Conservation (phyloP, 2,797 vertebrate genomes). For the Hypotaenidia philippensis region DNA sequence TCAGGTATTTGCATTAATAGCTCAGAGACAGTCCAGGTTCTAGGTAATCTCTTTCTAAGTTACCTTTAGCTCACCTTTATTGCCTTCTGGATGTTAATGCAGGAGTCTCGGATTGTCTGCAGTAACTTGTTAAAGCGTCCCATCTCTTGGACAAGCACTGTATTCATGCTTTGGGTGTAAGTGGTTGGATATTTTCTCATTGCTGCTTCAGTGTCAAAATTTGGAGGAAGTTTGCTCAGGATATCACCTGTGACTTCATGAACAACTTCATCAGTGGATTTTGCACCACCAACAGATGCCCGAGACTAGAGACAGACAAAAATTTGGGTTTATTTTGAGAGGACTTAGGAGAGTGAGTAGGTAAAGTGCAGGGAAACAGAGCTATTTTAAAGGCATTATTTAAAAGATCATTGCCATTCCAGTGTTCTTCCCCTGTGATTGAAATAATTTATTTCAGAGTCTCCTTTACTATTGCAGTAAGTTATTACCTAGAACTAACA, state of each 20-base stretch:
- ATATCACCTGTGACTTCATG: conserved; percentile 90
- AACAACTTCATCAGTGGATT: conserved; percentile 88
- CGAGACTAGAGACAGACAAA: conserved; percentile 78
- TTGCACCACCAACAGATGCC: conserved; percentile 82
- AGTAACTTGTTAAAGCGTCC: conserved; percentile 91
- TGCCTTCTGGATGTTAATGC: conserved; percentile 89
- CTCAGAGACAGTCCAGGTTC: background rate
- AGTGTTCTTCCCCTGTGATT: background rate
- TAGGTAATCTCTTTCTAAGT: background rate
- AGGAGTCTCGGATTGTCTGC: conserved; percentile 84
- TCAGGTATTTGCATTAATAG: background rate
- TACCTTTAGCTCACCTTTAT: conserved; percentile 83
- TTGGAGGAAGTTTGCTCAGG: conserved; percentile 86
- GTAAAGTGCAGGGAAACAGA: background rate
- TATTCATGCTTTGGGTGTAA: conserved; percentile 93
- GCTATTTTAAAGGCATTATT: background rate
- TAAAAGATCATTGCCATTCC: background rate
- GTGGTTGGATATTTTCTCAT: conserved; percentile 88
- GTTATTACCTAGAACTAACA: background rate
- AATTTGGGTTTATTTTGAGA: background rate
- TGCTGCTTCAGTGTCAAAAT: conserved; percentile 87
- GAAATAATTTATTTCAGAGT: background rate
- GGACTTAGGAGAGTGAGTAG: background rate
- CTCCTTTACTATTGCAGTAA: background rate
- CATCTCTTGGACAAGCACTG: conserved; percentile 93